These are phyloP conservation scores for Mastomys natalensis DNA, from an alignment of 2,113 vertebrate species.

Conservation along the genomic window DNA sequence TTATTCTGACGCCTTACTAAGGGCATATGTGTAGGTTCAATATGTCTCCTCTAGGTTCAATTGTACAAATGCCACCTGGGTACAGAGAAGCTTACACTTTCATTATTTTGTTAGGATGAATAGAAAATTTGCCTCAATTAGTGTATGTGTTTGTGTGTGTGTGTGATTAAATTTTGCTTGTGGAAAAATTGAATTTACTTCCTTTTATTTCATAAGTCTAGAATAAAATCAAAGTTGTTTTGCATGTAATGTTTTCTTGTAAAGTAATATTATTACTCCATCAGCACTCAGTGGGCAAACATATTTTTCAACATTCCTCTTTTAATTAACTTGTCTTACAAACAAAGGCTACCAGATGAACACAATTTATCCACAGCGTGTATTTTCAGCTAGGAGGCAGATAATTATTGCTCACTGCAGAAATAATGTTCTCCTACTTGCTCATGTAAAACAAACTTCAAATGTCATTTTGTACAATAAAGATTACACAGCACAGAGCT, in stretches of 20 bases:
- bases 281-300: slow-evolving; percentile 81
- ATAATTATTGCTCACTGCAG: slow-evolving; percentile 86
- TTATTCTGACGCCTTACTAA: slow-evolving; percentile 61
- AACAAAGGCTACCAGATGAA: slow-evolving; percentile 85
- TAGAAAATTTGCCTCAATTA: slow-evolving; percentile 39
- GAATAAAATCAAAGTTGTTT: slow-evolving; percentile 74
- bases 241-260: slow-evolving; percentile 76
- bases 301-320: slow-evolving; percentile 85
- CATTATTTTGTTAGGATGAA: slow-evolving; percentile 67
- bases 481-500: slow-evolving; percentile 78
- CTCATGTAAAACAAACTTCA: slow-evolving; percentile 88
- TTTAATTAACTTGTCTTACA: slow-evolving; percentile 88
- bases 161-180: slow-evolving; percentile 56
- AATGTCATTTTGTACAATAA: slow-evolving; percentile 85
- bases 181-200: slow-evolving; percentile 61
- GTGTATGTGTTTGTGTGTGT: slow-evolving; percentile 50
- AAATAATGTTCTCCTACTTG: slow-evolving; percentile 85
- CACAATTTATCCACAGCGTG: slow-evolving; percentile 83
- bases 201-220: slow-evolving; percentile 73
- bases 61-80: background rate
- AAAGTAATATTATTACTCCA: slow-evolving; percentile 82
- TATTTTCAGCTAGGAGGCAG: slow-evolving; percentile 84
- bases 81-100: slow-evolving; percentile 18
- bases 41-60: slow-evolving; percentile 41
- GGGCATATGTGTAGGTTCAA: background rate